These are phyloP conservation scores for Lithophane ornitopus DNA, from an alignment of 2,888 invertebrate species.

Conservation along the genomic window DNA sequence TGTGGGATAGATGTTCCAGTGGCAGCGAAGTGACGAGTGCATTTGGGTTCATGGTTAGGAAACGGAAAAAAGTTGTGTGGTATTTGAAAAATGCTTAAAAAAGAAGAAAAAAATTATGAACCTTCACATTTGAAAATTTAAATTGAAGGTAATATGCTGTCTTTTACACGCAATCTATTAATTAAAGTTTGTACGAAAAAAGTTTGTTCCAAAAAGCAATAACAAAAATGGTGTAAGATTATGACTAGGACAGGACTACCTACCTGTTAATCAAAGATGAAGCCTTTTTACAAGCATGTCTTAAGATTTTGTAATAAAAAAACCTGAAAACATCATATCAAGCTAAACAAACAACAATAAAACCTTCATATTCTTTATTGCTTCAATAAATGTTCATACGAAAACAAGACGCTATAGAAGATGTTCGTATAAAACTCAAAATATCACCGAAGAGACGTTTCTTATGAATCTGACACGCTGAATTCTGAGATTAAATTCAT, in stretches of 20 bases:
- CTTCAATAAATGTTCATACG: constrained; percentile 67
- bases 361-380: constrained; percentile 54
- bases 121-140: too few relatives aligned
- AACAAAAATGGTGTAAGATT: too few relatives aligned
- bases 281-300: too few relatives aligned
- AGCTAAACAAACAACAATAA: constrained; percentile 47
- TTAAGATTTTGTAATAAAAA: not conserved
- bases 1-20: constrained; percentile 18
- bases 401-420: constrained; percentile 73
- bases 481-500: constrained; percentile 89
- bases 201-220: not conserved
- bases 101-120: too few relatives aligned
- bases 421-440: constrained; percentile 72
- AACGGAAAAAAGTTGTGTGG: not conserved
- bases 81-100: too few relatives aligned
- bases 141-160: not conserved
- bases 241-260: too few relatives aligned
- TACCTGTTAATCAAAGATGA: too few relatives aligned
- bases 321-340: not conserved
- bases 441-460: constrained; percentile 79
- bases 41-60: not conserved
- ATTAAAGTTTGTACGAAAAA: too few relatives aligned
- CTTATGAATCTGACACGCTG: constrained; percentile 86
- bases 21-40: not conserved
- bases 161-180: not conserved